These are phyloP conservation scores for Mohoua ochrocephala DNA, from an alignment of 2,113 vertebrate genomes.

Conservation along the genomic window DNA sequence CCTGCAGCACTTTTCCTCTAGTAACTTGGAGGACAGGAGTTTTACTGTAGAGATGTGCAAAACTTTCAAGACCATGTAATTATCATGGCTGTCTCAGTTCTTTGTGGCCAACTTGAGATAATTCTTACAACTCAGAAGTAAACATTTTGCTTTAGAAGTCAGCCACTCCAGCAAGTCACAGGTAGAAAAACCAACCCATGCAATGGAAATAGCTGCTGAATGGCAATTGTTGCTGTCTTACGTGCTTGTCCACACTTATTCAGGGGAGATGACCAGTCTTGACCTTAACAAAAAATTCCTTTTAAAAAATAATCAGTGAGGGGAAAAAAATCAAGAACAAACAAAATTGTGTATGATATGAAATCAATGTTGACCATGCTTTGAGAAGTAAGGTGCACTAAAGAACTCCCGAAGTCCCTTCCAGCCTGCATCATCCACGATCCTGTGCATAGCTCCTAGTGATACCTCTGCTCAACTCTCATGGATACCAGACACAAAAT, in stretches of 20 bases:
- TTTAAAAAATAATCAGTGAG: neutral
- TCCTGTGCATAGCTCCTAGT: neutral
- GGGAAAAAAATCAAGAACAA: neutral
- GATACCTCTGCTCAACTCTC: neutral
- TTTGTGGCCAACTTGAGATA: neutral
- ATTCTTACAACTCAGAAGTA: neutral
- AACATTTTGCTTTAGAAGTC: neutral
- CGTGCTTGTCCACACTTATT: accelerated
- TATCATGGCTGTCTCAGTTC: neutral
- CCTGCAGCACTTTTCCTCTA: neutral
- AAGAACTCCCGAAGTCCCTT: neutral
- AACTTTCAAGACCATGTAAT: neutral
- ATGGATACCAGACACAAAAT: neutral
- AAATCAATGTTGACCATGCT: neutral
- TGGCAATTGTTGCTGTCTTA: neutral
- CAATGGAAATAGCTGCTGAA: neutral
- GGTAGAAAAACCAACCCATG: neutral
- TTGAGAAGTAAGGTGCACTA: neutral
- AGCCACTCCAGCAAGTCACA: neutral
- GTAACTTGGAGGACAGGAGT: neutral
- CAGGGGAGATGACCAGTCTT: neutral
- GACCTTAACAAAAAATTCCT: neutral
- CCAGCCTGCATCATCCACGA: neutral
- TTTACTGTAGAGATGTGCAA: neutral
- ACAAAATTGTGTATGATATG: neutral